Percentiles rank a stretch among this genome's conserved stretches.
Conservation (phyloP, 2,888 invertebrate species). For the Eupithecia vulgata region DNA sequence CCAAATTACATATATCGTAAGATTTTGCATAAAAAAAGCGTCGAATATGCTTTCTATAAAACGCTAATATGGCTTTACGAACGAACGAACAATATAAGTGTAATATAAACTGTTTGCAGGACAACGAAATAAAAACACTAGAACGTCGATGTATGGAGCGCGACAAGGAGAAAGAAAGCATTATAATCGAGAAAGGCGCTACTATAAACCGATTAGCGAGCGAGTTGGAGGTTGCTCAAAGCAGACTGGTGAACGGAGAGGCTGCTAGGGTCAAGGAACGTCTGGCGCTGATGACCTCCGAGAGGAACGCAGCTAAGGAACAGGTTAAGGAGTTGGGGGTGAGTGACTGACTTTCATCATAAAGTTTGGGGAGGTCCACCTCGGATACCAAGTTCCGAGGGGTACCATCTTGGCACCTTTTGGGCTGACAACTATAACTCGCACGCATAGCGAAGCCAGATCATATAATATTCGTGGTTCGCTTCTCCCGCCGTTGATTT, state of each 20-base stretch:
- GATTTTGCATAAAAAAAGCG: too few relatives aligned
- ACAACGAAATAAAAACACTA: conserved; percentile 81
- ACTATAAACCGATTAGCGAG: conserved; percentile 86
- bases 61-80: too few relatives aligned
- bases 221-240: conserved; percentile 85
- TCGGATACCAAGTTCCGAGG: too few relatives aligned
- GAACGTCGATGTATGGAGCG: conserved; percentile 82
- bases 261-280: conserved; percentile 70
- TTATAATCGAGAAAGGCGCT: conserved; percentile 85
- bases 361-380: too few relatives aligned
- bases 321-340: conserved; percentile 83
- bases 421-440: too few relatives aligned
- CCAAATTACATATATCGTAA: too few relatives aligned
- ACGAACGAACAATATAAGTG: too few relatives aligned
- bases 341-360: conserved; percentile 38
- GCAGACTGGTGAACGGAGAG: conserved; percentile 73
- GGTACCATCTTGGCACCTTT: too few relatives aligned
- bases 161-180: conserved; percentile 84
- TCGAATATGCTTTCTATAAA: too few relatives aligned
- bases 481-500: too few relatives aligned
- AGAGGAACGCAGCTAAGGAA: conserved; percentile 77
- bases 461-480: too few relatives aligned
- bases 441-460: too few relatives aligned
- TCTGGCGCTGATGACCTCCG: conserved; percentile 72
- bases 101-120: conserved; percentile 50